Percentiles rank a stretch among this genome's conserved stretches.
These are phyloP conservation scores for Porites lutea DNA, from an alignment of 64 coral and sea anemone species.

Conservation along the genomic window DNA sequence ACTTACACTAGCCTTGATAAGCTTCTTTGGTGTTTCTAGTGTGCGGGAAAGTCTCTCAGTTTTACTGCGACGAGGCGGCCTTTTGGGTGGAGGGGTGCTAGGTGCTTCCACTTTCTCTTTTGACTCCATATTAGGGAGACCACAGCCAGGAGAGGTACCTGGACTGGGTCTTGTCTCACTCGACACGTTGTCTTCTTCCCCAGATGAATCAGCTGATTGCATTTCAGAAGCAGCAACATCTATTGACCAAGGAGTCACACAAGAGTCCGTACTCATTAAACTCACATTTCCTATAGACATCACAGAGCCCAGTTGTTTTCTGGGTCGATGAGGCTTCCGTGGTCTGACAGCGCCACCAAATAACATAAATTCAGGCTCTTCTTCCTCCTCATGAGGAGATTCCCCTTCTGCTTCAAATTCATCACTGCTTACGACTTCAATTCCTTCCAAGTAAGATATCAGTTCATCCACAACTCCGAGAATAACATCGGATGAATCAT, in stretches of 20 bases:
- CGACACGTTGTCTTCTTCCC: constrained; percentile 48
- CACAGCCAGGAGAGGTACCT: not conserved
- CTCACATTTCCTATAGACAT: constrained; percentile 74
- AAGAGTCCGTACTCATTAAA: constrained; percentile 80
- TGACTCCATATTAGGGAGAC: not conserved
- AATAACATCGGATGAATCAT: constrained; percentile 76
- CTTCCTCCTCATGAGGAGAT: not conserved
- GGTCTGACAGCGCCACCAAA: constrained; percentile 36
- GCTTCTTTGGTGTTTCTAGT: constrained; percentile 48
- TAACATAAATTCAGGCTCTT: constrained; percentile 31
- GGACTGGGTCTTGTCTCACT: constrained; percentile 18
- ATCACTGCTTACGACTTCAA: constrained; percentile 83
- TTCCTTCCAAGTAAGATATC: constrained; percentile 82
- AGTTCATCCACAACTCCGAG: constrained; percentile 85
- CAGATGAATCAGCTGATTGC: constrained; percentile 83
- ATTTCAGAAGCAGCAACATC: constrained; percentile 85
- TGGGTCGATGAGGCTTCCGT: constrained; percentile 26
- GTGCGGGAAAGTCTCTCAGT: constrained; percentile 58
- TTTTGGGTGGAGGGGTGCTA: constrained; percentile 43
- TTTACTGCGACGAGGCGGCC: constrained; percentile 85
- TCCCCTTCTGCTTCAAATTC: constrained; percentile 65
- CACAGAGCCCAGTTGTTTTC: constrained; percentile 73
- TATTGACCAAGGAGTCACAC: constrained; percentile 76
- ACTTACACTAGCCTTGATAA: not conserved
- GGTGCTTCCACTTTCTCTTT: constrained; percentile 5